Conservation (phyloP, 2,797 vertebrate species). For the Pseudomugil gertrudae region DNA sequence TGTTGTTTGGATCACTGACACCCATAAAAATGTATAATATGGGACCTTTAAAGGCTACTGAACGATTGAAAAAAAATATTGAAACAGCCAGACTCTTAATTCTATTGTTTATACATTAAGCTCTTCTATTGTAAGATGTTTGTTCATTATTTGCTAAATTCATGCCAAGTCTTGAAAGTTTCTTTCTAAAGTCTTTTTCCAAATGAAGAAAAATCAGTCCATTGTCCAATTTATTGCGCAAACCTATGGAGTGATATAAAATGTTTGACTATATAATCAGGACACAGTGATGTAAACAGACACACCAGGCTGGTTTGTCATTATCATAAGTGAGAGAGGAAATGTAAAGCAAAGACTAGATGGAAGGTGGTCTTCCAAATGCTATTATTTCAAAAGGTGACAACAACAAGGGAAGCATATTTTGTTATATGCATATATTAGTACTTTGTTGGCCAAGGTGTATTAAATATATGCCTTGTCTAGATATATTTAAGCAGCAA, state of each 20-base stretch:
- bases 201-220: conserved; percentile 18
- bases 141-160: not conserved
- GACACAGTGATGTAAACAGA: conserved; percentile 12
- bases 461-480: not conserved
- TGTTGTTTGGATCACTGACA: too few species aligned
- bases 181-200: not conserved
- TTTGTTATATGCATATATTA: conserved; percentile 8
- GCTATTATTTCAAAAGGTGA: conserved; percentile 2
- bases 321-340: conserved; percentile 7
- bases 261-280: conserved; percentile 5
- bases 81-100: too few species aligned
- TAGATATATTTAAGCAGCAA: conserved; percentile 5
- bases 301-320: not conserved
- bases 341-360: not conserved
- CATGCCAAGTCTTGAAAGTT: not conserved
- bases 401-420: not conserved
- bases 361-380: not conserved
- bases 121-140: too few species aligned
- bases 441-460: not conserved
- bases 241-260: conserved; percentile 5
- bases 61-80: too few species aligned
- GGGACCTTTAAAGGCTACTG: too few species aligned
- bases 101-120: too few species aligned
- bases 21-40: too few species aligned
- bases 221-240: conserved; percentile 3